Evolutionary conservation across 2,797 vertebrate genomes (phyloP).

Genomic region (Distichodus sexfasciatus): DNA sequence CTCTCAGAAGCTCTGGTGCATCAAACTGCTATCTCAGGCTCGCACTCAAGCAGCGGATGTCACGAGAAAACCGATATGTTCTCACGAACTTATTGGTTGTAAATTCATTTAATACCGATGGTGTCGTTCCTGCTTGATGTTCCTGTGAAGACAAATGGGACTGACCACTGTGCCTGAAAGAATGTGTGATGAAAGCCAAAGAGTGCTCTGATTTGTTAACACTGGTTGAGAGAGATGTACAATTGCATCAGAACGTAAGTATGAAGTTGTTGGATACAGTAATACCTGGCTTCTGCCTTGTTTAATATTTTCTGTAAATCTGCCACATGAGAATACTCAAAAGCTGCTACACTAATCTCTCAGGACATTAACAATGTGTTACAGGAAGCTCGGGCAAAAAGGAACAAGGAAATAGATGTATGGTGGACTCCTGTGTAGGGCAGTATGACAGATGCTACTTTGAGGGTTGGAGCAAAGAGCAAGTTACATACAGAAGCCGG

Average conservation of each 20-base stretch:
- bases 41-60: conserved; percentile 50
- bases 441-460: not conserved
- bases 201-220: not conserved
- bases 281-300: conserved; percentile 19
- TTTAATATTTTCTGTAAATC: conserved; percentile 27
- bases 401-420: conserved; percentile 12
- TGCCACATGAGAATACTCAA: conserved; percentile 17
- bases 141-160: not conserved
- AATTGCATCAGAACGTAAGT: not conserved
- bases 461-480: not conserved
- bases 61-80: conserved; percentile 7
- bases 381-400: conserved; percentile 23
- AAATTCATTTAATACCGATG: conserved; percentile 2
- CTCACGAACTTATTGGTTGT: conserved; percentile 29
- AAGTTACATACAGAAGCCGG: not conserved
- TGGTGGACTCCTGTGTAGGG: conserved; percentile 32
- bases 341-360: conserved; percentile 61
- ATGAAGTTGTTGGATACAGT: conserved; percentile 7
- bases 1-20: conserved; percentile 47
- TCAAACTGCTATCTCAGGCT: conserved; percentile 54
- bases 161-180: conserved; percentile 8
- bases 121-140: conserved; percentile 18
- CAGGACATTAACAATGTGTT: conserved; percentile 55
- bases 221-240: not conserved
- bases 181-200: not conserved